Base-by-base conservation (phyloP, 2,888 invertebrate species). In the Cartodere bifasciata region DNA sequence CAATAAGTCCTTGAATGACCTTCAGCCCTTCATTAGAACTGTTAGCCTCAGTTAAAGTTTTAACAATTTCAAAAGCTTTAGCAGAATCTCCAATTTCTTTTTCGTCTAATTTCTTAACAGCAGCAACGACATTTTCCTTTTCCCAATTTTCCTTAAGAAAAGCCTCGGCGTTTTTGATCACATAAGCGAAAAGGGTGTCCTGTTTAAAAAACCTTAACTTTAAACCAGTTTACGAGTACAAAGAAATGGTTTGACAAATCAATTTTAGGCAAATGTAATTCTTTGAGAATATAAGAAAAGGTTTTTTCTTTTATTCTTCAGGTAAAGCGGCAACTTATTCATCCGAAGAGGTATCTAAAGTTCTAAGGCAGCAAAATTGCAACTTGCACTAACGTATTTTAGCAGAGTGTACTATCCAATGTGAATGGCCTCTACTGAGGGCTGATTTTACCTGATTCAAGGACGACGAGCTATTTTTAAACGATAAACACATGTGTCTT, bases 1-100 rank as follows among this genome's bases (percentile, higher is more conserved):
- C 92, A 47, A 95, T 79, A 38, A 85, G 70, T 1, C 91, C 92
- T 58, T 94, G 94, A n/a, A 95, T 64, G 28, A 73, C 70, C 56
- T 94, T 94, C 37, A 95, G 63, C 4, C 83, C 74, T 4, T 72
- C 73, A 17, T 74, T 71, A 56, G 90, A 86, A 36, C 83, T 72
- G 57, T 91, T 84, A 14, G 64, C 62, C 26, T 81, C 75, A 69
- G 91, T 90, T 58, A 84, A 80, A 72, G 81, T 79, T 42, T 75
- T 67, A 9, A 92, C 71, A 58, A 77, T 81, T 36, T 70, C 68
- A 9, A 78, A 63, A 15, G 85, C 61, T 25, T 72, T 71, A 38
- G 74, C 70, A 4, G 50, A 38, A 31, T 55, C 49, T 13, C 49
- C 48, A 10, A 39, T 37, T 11, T 47, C 47, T 4, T 35, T 39